These are phyloP conservation scores for Atopsyche davidsoni DNA, from an alignment of 1,140 invertebrate genomes.

Conservation along the genomic window DNA sequence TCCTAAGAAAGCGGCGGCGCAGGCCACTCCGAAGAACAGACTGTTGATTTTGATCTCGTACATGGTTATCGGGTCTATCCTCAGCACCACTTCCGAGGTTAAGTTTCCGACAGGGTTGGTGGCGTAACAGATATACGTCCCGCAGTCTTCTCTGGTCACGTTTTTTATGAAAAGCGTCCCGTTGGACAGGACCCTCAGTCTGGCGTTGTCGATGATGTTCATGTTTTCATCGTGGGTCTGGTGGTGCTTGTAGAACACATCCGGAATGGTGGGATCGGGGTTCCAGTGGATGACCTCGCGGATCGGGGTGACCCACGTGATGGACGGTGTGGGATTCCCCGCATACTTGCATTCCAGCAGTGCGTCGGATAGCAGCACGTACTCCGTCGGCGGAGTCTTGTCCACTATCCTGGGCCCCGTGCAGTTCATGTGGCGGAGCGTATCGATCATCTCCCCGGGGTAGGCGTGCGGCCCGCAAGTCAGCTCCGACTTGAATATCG, in stretches of 20 bases:
- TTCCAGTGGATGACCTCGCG: conserved; percentile 65
- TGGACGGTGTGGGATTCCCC: conserved; percentile 70
- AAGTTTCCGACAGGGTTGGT: conserved; percentile 75
- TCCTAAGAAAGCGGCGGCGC: conserved; percentile 71
- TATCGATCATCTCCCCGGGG: conserved; percentile 59
- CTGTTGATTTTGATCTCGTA: conserved; percentile 77
- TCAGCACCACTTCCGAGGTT: conserved; percentile 64
- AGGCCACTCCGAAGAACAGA: conserved; percentile 70
- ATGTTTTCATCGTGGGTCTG: conserved; percentile 51
- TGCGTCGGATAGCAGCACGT: conserved; percentile 58
- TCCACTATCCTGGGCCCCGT: conserved; percentile 54
- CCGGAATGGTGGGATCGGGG: conserved; percentile 58
- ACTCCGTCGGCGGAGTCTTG: conserved; percentile 53
- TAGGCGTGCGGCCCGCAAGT: conserved; percentile 56
- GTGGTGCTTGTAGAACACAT: conserved; percentile 60
- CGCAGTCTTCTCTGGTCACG: conserved; percentile 68
- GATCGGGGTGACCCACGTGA: conserved; percentile 81
- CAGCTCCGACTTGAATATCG: conserved; percentile 51
- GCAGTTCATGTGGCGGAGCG: conserved; percentile 64
- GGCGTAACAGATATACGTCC: conserved; percentile 82
- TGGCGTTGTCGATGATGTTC: conserved; percentile 42
- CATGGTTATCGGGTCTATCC: conserved; percentile 75
- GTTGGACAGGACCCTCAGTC: conserved; percentile 50
- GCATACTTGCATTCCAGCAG: conserved; percentile 70
- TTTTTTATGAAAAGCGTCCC: conserved; percentile 50